Conservation (phyloP, 2,888 invertebrate genomes). For the Rhogogaster chlorosoma region DNA sequence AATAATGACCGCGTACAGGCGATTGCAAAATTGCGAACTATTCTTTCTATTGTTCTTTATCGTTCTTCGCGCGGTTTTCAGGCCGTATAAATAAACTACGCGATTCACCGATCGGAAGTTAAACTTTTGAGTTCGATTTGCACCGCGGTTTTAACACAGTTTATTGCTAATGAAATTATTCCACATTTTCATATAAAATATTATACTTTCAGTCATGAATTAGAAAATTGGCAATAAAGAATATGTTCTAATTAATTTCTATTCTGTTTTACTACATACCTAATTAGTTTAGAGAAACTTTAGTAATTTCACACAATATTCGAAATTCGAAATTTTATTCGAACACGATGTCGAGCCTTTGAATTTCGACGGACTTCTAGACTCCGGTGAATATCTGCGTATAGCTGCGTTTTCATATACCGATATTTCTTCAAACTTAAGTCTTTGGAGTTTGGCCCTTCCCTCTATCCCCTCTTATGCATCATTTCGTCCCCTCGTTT, state of each 20-base stretch:
- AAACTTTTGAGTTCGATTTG: background rate
- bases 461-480: background rate
- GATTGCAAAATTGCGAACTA: slow-evolving; percentile 5
- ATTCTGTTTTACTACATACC: background rate
- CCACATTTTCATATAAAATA: background rate
- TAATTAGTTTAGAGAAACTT: background rate
- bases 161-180: background rate
- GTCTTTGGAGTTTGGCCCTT: slow-evolving; percentile 16
- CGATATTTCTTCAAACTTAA: slow-evolving; percentile 4
- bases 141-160: background rate
- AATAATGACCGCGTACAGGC: slow-evolving; percentile 26
- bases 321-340: background rate
- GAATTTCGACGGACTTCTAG: background rate
- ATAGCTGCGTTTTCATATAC: background rate
- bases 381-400: background rate
- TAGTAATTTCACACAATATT: background rate
- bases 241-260: background rate
- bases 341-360: background rate
- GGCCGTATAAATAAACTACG: slow-evolving; percentile 6
- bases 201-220: background rate
- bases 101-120: background rate
- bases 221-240: background rate
- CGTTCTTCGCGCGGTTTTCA: background rate
- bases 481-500: background rate
- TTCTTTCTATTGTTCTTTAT: slow-evolving; percentile 19